These are phyloP conservation scores for Darevskia nairensis DNA, from an alignment of 2,797 vertebrate species.

Conservation along the genomic window DNA sequence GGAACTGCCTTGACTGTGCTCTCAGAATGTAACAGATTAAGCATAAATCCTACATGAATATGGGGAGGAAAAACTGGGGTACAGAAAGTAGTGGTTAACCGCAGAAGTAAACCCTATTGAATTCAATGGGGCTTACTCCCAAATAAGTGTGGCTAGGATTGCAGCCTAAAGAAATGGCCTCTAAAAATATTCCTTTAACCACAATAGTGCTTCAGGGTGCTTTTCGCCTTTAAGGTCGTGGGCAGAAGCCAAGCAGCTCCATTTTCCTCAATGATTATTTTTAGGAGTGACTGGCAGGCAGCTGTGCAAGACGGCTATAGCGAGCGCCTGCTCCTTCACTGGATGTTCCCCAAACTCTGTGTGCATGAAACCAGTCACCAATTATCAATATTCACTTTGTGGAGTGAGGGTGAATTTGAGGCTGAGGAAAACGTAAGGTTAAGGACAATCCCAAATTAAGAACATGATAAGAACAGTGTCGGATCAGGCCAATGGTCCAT, in stretches of 20 bases:
- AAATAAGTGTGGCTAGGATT: no score
- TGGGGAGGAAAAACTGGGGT: neutral
- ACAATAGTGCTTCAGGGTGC: neutral
- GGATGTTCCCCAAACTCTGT: rapidly evolving
- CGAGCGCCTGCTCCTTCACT: neutral
- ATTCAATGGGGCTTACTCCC: no score
- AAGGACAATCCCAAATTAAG: neutral
- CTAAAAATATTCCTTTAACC: neutral
- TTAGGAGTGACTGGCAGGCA: slow-evolving; percentile 34
- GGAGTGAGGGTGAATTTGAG: neutral
- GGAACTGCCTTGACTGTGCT: neutral
- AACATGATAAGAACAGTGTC: neutral
- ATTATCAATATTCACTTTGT: neutral
- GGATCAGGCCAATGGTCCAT: no score
- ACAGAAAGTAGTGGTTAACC: neutral
- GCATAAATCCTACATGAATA: neutral
- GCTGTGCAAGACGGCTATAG: neutral
- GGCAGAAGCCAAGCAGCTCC: neutral
- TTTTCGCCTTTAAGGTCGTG: slow-evolving; percentile 28
- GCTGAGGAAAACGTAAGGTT: neutral
- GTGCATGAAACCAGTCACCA: neutral
- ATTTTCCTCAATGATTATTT: slow-evolving; percentile 47
- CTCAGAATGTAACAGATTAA: neutral
- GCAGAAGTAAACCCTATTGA: no score
- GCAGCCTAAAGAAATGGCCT: neutral